Conservation (phyloP, 2,113 vertebrate species). For the Oenanthe melanoleuca region DNA sequence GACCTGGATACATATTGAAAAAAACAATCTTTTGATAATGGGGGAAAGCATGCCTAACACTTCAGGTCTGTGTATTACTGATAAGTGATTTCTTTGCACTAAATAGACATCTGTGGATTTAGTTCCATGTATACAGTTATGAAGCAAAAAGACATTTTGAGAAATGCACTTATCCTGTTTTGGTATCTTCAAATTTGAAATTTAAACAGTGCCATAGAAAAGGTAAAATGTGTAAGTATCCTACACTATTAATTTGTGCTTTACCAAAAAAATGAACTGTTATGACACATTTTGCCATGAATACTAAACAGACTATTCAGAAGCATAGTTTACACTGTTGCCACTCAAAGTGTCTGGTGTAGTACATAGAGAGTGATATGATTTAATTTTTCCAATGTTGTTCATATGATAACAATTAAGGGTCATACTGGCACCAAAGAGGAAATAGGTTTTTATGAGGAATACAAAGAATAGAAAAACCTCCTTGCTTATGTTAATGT, state of each 20-base stretch:
- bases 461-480: not conserved
- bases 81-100: not conserved
- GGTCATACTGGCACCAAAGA: not conserved
- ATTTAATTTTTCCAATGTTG: not conserved
- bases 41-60: not conserved
- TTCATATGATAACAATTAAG: not conserved
- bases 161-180: not conserved
- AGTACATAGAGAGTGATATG: not conserved
- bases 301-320: not conserved
- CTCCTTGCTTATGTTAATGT: not conserved
- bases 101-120: not conserved
- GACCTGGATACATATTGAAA: not conserved
- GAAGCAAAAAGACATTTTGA: not conserved
- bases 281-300: not conserved
- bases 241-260: not conserved
- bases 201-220: not conserved
- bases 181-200: not conserved
- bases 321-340: not conserved
- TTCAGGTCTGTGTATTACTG: not conserved
- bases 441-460: not conserved
- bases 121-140: not conserved
- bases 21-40: not conserved
- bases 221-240: not conserved
- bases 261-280: not conserved
- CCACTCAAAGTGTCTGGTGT: not conserved